Evolutionary conservation across 2,797 vertebrate genomes (phyloP).

Genomic region (Buceros bicornis): DNA sequence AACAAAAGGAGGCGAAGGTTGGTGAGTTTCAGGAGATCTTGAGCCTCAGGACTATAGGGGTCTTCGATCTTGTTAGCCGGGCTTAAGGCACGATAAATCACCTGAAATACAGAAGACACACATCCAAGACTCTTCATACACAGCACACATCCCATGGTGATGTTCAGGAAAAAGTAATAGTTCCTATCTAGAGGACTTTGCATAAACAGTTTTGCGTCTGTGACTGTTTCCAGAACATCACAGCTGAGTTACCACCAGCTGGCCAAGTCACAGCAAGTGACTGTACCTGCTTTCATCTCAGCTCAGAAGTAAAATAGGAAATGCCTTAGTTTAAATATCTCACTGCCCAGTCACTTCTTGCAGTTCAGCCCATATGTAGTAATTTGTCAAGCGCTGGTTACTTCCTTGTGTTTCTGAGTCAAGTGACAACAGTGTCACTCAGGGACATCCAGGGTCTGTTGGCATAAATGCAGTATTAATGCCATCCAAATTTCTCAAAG

Average conservation of each 20-base stretch:
- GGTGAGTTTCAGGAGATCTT: conserved; percentile 86
- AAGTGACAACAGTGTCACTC: neutral
- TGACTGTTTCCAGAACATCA: neutral
- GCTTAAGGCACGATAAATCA: conserved; percentile 87
- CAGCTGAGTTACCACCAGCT: neutral
- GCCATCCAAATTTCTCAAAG: neutral
- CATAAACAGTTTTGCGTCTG: neutral
- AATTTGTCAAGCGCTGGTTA: neutral
- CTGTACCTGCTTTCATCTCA: neutral
- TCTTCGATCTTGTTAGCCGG: conserved; percentile 80
- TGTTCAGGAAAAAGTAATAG: neutral
- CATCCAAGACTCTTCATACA: neutral
- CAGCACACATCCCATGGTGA: neutral
- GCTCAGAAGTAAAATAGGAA: neutral
- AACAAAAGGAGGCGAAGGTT: conserved; percentile 88
- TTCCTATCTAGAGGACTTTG: neutral
- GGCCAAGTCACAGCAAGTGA: neutral
- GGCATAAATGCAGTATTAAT: neutral
- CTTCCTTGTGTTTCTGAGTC: neutral
- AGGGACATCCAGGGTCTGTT: neutral
- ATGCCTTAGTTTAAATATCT: neutral
- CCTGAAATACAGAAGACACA: conserved; percentile 74
- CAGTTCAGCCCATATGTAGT: neutral
- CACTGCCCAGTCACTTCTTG: neutral
- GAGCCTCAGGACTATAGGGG: conserved; percentile 85